Conservation (phyloP, 2,113 vertebrate genomes). For the Corydoras sp. region DNA sequence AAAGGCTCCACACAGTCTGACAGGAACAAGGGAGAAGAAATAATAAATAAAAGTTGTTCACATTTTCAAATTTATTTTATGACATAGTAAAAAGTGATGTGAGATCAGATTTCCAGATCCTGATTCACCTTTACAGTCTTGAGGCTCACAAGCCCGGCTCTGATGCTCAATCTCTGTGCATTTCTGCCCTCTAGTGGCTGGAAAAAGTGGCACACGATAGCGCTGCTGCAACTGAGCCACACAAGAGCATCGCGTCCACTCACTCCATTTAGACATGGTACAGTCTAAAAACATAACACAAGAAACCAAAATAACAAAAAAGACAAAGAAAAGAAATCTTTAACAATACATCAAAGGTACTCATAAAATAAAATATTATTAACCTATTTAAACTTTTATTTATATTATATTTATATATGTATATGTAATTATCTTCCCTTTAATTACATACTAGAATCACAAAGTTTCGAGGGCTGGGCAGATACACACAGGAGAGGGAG, state of each 20-base stretch:
- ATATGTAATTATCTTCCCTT: no score
- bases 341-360: background rate
- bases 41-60: no score
- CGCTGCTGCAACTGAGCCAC: constrained; percentile 66
- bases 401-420: no score
- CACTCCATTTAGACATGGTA: constrained; percentile 70
- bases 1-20: constrained; percentile 68
- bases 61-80: no score
- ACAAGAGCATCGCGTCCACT: constrained; percentile 72
- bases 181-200: constrained; percentile 56
- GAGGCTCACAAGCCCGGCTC: constrained; percentile 58
- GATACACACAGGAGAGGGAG: no score
- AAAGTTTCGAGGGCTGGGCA: no score
- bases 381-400: no score
- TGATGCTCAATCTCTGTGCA: constrained; percentile 67
- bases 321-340: background rate
- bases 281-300: constrained; percentile 52
- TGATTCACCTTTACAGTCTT: constrained; percentile 62
- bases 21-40: background rate
- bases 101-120: no score
- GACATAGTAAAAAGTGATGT: no score
- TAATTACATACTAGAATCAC: no score
- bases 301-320: background rate
- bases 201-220: constrained; percentile 62
- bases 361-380: no score